Evolutionary conservation across 92 coral and sea anemone genomes (phyloP).

Genomic region (Zoanthus gigantus): DNA sequence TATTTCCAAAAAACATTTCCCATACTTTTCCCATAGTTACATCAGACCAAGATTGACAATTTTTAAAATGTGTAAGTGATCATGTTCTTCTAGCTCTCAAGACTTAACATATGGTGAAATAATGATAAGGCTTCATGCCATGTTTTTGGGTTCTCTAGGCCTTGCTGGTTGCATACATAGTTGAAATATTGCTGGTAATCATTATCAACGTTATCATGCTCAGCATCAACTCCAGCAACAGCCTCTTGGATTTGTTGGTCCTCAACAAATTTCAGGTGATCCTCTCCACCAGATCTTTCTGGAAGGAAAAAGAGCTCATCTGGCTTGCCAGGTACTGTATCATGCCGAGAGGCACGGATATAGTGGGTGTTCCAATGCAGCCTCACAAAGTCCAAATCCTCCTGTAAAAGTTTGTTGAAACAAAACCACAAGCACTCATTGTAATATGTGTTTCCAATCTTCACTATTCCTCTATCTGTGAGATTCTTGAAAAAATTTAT

Average conservation of each 20-base stretch:
- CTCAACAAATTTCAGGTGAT: neutral
- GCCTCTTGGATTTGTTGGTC: neutral
- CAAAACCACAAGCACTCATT: constrained; percentile 71
- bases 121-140: neutral
- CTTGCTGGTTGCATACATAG: neutral
- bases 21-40: constrained; percentile 9
- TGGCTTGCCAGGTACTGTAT: constrained; percentile 74
- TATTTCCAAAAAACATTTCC: neutral
- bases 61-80: neutral
- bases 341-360: constrained; percentile 60
- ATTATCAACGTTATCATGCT: neutral
- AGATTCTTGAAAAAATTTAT: neutral
- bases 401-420: constrained; percentile 60
- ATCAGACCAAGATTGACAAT: neutral
- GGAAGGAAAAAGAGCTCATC: constrained; percentile 71
- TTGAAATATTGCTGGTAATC: constrained; percentile 3
- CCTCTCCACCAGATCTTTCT: constrained; percentile 26
- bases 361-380: constrained; percentile 80
- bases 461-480: neutral
- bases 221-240: neutral
- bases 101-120: neutral
- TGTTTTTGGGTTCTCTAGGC: neutral
- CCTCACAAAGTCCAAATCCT: constrained; percentile 61
- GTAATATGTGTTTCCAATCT: neutral
- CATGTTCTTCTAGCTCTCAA: neutral